Evolutionary conservation across 1,140 invertebrate genomes (phyloP), one percentile per base, ranked within the genome.

Genomic region (Drosophila lowei): DNA sequence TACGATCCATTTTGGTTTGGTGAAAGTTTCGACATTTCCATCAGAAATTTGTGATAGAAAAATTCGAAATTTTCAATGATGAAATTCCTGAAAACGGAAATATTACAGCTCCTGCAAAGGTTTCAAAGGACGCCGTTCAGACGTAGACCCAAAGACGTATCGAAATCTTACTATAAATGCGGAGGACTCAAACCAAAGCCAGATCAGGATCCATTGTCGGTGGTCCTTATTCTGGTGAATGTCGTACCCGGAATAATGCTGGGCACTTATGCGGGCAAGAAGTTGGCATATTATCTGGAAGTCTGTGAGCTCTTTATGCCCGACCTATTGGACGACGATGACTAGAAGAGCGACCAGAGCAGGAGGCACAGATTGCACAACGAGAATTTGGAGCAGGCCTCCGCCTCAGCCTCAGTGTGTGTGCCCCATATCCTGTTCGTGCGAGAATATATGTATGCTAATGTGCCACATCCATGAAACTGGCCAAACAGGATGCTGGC

Each of bases 21-120:
- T 88, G 81, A 85, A 85, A 85, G 81, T 88, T 77, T 66, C 65
- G 83, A 50, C 42, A 64, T 77, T 71, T 67, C 21, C 42, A 74
- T 86, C 77, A 80, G 46, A 55, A 48, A 11, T 16, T 13, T 9
- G 13, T 7, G 9, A 50, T 48, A 38, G 1, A 38, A 13, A 38
- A 38, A 13, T 38, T 38, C 34, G 1, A 38, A 38, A 38, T 38
- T 38, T 13, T 13, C 6, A 73, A 23, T 34, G 21, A 28, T 53
- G 46, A 8, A 73, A 18, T 34, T 43, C 6, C 13, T 11, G 62
- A 25, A 55, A 46, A 42, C 46, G 13, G 5, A 46, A 30, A 41
- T 41, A 7, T 16, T 5, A 7, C 6, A 52, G 9, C 23, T 38
- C 7, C 7, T 46, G 15, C 54, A 15, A 1, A 34, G 46, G 11